Conservation (phyloP, 2,888 invertebrate genomes). For the Caenorhabditis angaria region DNA sequence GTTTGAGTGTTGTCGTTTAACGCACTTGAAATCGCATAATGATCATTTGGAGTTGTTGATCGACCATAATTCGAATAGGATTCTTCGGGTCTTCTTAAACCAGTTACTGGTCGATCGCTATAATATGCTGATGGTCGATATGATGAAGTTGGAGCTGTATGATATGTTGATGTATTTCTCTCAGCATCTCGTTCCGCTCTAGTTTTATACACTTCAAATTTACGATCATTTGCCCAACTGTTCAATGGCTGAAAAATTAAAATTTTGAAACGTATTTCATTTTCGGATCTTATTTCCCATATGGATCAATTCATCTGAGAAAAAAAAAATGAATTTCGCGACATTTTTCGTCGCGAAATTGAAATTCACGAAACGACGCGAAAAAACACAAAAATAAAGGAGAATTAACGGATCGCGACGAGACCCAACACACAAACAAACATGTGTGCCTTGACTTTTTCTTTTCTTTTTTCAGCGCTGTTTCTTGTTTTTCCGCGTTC, state of each 20-base stretch:
- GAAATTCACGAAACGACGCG: no score
- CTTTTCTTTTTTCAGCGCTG: no score
- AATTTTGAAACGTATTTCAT: no score
- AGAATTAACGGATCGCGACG: no score
- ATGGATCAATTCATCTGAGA: no score
- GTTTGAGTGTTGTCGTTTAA: conserved; percentile 33
- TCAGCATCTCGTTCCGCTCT: conserved; percentile 69
- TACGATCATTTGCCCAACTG: conserved; percentile 58
- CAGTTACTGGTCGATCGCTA: conserved; percentile 49
- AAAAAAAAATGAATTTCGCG: no score
- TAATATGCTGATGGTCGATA: conserved; percentile 49
- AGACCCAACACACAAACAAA: no score
- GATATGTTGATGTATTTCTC: conserved; percentile 47
- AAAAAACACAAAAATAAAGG: conserved; percentile 1
- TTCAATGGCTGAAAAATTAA: conserved; percentile 6
- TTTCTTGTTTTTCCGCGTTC: no score
- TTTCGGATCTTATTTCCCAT: background rate
- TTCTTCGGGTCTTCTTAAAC: conserved; percentile 40
- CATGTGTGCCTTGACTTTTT: no score
- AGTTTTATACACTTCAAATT: conserved; percentile 70
- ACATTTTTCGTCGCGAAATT: no score
- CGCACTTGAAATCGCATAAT: conserved; percentile 36
- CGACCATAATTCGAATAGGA: conserved; percentile 29
- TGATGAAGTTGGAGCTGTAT: conserved; percentile 24
- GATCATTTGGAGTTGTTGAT: conserved; percentile 43